Conservation (phyloP, 2,797 vertebrate genomes). For the Lepus oiostolus region DNA sequence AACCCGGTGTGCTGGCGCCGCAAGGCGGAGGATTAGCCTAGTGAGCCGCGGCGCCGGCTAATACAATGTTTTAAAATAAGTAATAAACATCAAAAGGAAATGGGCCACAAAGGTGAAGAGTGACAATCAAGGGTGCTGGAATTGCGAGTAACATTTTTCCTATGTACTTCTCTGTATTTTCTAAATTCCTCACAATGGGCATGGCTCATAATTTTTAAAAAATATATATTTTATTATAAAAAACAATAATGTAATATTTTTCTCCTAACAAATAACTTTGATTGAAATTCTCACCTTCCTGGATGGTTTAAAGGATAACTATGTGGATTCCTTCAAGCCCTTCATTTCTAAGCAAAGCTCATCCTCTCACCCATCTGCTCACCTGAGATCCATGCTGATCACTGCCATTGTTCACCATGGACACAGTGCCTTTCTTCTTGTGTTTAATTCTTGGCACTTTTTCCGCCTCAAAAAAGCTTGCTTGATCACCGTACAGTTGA, state of each 20-base stretch:
- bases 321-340: not conserved
- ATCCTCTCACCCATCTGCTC: constrained; percentile 63
- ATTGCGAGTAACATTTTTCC: not conserved
- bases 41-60: too few species aligned
- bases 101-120: not conserved
- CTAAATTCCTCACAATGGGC: constrained; percentile 8
- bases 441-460: constrained; percentile 97
- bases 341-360: constrained; percentile 32
- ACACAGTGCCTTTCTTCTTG: constrained; percentile 96
- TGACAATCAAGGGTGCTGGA: not conserved
- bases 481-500: constrained; percentile 97
- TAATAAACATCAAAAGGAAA: constrained; percentile 39
- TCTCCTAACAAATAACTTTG: not conserved
- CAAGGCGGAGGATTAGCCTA: too few species aligned
- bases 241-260: constrained; percentile 12
- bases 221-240: not conserved
- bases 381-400: constrained; percentile 98
- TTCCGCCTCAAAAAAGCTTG: constrained; percentile 96
- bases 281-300: constrained; percentile 52
- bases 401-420: constrained; percentile 98
- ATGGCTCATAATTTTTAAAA: constrained; percentile 13
- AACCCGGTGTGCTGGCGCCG: too few species aligned
- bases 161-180: constrained; percentile 25
- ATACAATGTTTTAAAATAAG: not conserved
- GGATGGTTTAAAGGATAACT: constrained; percentile 11